Base-by-base conservation (phyloP, 2,113 vertebrate genomes). In the Progne subis region DNA sequence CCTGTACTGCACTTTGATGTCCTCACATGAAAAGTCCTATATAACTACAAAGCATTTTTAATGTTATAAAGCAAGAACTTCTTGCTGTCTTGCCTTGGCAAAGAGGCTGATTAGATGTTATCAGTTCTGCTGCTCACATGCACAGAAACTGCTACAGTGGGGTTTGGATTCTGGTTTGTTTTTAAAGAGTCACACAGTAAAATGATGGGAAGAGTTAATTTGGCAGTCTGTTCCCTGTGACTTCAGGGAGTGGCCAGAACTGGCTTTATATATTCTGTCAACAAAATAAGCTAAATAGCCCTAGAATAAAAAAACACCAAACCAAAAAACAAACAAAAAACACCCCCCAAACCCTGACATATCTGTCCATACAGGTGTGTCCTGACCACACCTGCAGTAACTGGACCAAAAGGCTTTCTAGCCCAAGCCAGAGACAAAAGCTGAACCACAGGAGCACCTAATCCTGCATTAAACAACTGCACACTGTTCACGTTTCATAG, bases 1-100 rank as follows among this genome's bases (percentile, higher is more conserved):
- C 97, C 95, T 97, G 72, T 80, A 89, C 96, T 61, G 49, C 64
- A 85, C 96, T 97, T 97, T 98, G 98, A 98, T 97, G 94, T 96
- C 93, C 75, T 91, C 10, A 94, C 94, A 95, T 95, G 96, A 96
- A 97, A 97, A 96, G 92, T 96, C 69, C 94, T 85, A 88, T 84
- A 82, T 93, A 96, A 97, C 96, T 97, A 97, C 95, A 95, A 96
- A 97, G 95, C 92, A 82, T 91, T 95, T 97, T 95, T 96, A 91
- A 96, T 95, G 82, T 91, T 96, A 95, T 97, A 97, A 95, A 95
- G 90, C 92, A 95, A 96, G 90, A 97, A 96, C 78, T 97, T 95
- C 92, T 96, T 91, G 94, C 92, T 88, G 72, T 91, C 95, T 96
- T 94, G 93, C 72, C 93, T 91, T 96, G 95, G 93, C 92, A 95